A percentile compares a stretch with the other conserved stretches of the same genome.
phyloP scores from a whole-genome alignment of 1,140 invertebrate genomes.

The Drosophila repleta region DNA sequence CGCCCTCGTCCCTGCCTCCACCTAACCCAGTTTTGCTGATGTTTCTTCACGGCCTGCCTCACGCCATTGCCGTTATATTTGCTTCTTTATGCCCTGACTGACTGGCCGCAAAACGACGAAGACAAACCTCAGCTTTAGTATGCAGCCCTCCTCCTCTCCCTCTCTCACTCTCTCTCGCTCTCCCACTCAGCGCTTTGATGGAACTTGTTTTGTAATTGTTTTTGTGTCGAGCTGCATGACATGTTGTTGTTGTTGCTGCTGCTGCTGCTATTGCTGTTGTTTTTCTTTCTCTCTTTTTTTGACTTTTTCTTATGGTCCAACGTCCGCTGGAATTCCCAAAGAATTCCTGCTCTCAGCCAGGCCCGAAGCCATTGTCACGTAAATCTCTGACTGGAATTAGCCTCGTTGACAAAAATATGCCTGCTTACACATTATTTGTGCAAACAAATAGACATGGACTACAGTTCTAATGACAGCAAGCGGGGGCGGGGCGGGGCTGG shows the following conservation, averaged over 20 bases:
- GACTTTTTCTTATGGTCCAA: constrained; percentile 17
- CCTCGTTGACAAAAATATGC: constrained; percentile 81
- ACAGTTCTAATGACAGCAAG: constrained; percentile 38
- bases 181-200: constrained; percentile 34
- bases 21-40: constrained; percentile 25
- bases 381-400: constrained; percentile 80
- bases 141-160: not conserved
- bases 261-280: constrained; percentile 24
- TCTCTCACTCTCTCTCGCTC: not conserved
- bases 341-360: constrained; percentile 17
- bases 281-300: constrained; percentile 18
- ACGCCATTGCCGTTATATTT: constrained; percentile 58
- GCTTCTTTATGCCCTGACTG: constrained; percentile 75
- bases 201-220: constrained; percentile 78
- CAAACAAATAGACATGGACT: constrained; percentile 68
- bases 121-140: constrained; percentile 31
- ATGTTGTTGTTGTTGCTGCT: constrained; percentile 18
- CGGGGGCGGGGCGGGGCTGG: not conserved
- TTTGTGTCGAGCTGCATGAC: constrained; percentile 57
- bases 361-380: constrained; percentile 69
- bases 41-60: constrained; percentile 30
- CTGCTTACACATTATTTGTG: constrained; percentile 82
- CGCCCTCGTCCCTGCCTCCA: constrained; percentile 8
- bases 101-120: constrained; percentile 70
- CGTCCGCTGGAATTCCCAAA: constrained; percentile 2